Base-by-base conservation (phyloP, 2,888 invertebrate genomes). In the Drosophila mulleri region DNA sequence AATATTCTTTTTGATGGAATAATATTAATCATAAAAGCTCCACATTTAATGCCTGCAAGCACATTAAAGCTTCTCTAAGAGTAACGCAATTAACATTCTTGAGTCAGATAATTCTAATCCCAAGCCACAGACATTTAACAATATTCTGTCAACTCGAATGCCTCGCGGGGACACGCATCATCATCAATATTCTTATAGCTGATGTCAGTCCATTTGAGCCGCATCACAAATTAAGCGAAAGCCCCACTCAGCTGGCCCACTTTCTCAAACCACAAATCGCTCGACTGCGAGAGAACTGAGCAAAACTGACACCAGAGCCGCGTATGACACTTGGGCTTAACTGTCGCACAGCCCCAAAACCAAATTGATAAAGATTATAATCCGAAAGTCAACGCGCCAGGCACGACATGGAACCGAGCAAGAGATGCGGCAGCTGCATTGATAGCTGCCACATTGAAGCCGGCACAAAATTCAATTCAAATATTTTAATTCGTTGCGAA, bases 401-500 rank as follows among this genome's bases (percentile, higher is more conserved):
- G 71, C 76, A 77, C 76, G 48, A 23, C 47, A 58, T 73, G 77
- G 77, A 66, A 77, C 78, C 78, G 58, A 59, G 12, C 5, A 11
- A 23, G 26, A 16, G 57, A 39, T 44, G 42, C 26, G 56, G 12
- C 26, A 50, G 45, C 61, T 81, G 81, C 81, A 83, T 83, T 81
- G 83, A 83, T 83, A 75, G 60, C 54, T 59, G 56, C 18, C 20
- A 59, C 72, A 77, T 5, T 26, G 75, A 69, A 64, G 59, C 52
- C 63, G 72, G 18, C 48, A 12, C 48, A 67, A 78, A 82, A 77
- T 81, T 66, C 81, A 86, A 83, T 83, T 83, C 16, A 81, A 78
- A 78, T 72, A 67, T 77, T 85, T 83, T 66, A 83, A 85, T 78
- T 82, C 73, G 69, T 80, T 62, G 69, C 61, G 37, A 39, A 4